A percentile compares a stretch with the other conserved stretches of the same genome.
These are phyloP conservation scores for Athalia cordata DNA, from an alignment of 2,888 invertebrate genomes.

Conservation along the genomic window DNA sequence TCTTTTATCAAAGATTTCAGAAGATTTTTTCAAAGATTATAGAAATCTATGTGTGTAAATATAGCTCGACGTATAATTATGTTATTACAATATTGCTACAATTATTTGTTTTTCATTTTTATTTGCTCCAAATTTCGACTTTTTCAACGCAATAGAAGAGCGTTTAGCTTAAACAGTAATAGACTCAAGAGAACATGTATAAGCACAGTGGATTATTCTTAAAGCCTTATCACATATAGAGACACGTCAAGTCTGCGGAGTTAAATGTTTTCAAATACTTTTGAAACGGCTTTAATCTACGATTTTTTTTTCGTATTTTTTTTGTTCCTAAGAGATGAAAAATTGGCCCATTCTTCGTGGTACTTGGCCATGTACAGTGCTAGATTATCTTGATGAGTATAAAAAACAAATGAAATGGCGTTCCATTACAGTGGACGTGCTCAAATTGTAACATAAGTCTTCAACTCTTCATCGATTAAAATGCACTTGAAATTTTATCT, in stretches of 20 bases:
- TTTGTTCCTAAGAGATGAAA: constrained; percentile 53
- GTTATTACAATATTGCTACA: constrained; percentile 37
- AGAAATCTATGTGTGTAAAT: constrained; percentile 10
- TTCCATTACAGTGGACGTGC: background rate
- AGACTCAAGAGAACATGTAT: constrained; percentile 51
- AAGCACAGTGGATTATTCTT: constrained; percentile 58
- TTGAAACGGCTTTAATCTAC: constrained; percentile 43
- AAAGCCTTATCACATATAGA: constrained; percentile 51
- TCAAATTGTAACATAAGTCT: background rate
- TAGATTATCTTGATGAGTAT: constrained; percentile 31
- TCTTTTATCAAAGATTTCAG: background rate
- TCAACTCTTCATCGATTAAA: background rate
- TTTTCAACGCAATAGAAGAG: constrained; percentile 55
- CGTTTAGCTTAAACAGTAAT: constrained; percentile 58
- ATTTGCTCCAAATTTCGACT: constrained; percentile 29
- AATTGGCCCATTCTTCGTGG: constrained; percentile 55
- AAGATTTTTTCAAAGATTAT: background rate
- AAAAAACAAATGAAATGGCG: constrained; percentile 27
- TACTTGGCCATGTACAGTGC: constrained; percentile 23
- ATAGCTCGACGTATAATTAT: constrained; percentile 35
- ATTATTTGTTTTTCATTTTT: background rate
- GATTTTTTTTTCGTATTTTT: constrained; percentile 43
- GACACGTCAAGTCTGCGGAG: constrained; percentile 45
- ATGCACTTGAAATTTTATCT: background rate
- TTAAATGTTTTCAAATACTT: constrained; percentile 35